Percentiles rank a stretch among this genome's conserved stretches.
These are phyloP conservation scores for Paratilapia polleni DNA, from an alignment of 2,113 vertebrate species.

Conservation along the genomic window DNA sequence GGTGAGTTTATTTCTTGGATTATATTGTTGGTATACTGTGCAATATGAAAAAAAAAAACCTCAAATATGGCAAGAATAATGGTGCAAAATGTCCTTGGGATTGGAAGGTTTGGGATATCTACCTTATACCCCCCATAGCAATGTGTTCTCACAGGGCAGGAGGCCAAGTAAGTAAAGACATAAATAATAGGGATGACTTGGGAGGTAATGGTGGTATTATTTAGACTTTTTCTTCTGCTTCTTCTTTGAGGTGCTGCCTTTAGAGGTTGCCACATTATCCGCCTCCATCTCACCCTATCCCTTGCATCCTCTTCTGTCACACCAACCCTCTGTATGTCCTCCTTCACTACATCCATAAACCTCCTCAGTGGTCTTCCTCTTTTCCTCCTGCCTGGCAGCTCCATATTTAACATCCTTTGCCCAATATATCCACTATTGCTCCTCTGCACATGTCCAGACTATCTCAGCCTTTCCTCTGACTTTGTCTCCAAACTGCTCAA, in stretches of 20 bases:
- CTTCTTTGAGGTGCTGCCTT: neutral
- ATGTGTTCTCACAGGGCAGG: neutral
- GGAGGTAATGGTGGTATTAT: too few species aligned
- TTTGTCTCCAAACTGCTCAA: neutral
- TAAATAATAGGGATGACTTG: neutral
- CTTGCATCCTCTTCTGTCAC: too few species aligned
- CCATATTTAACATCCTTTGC: neutral
- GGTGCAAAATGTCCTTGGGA: neutral
- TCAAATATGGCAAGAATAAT: neutral
- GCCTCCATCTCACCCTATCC: neutral
- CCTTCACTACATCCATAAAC: too few species aligned
- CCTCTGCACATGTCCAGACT: neutral
- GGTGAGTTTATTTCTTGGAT: too few species aligned
- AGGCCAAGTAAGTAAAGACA: neutral
- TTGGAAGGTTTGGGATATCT: neutral
- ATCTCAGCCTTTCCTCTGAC: neutral
- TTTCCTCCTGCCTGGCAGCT: too few species aligned
- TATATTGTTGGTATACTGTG: neutral
- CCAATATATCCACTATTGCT: neutral
- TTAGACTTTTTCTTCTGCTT: too few species aligned
- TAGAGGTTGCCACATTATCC: neutral
- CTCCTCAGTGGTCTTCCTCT: too few species aligned
- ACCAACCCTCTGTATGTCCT: too few species aligned
- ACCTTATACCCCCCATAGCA: neutral
- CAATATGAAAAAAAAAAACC: neutral